Evolutionary conservation across 2,113 vertebrate genomes (phyloP), one percentile per base, ranked within the genome.

Genomic region (Lipophrys pholis): DNA sequence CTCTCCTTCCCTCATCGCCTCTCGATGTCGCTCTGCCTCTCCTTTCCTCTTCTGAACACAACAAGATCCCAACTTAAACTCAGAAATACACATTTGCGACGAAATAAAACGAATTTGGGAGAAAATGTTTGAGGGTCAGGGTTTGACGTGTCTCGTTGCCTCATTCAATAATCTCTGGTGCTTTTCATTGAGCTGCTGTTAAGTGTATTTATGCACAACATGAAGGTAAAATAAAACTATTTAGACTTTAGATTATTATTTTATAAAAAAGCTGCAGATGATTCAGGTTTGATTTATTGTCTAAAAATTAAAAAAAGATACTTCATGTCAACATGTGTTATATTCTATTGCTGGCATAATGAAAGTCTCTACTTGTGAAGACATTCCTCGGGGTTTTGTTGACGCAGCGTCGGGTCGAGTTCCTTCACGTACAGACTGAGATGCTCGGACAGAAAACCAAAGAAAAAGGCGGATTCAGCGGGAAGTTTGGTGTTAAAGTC

Each of bases 101-200:
- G 40, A 84, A 85, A 69, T 54, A 75, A 85, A 82, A 51, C 46
- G 30, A 14, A 83, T 55, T 60, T 35, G 30, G 48, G 68, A 55
- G 46, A 82, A 67, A 56, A 62, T 30, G 21, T 85, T 46, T 90
- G 90, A 92, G 85, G 85, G 87, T 90, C 89, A 93, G 81, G 81
- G 77, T 84, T 61, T 56, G 52, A 76, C 85, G 65, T 82, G 70
- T 76, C 64, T 82, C 71, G 80, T 84, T 73, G 67, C 77, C 48
- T 59, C 58, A 40, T 74, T 85, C 69, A 61, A 41, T 71, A 64
- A 73, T 74, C 57, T 82, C 4, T 30, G 21, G 21, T 30, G 2
- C 21, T 30, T 30, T 30, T 30, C 21, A 30, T 4, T 30, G 21
- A 30, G 21, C 21, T 30, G 21, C 21, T 30, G 21, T 30, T 30